A percentile compares a stretch with the other conserved stretches of the same genome.
Evolutionary conservation across 2,797 vertebrate species (phyloP).

Genomic region (Amniataba percoides): DNA sequence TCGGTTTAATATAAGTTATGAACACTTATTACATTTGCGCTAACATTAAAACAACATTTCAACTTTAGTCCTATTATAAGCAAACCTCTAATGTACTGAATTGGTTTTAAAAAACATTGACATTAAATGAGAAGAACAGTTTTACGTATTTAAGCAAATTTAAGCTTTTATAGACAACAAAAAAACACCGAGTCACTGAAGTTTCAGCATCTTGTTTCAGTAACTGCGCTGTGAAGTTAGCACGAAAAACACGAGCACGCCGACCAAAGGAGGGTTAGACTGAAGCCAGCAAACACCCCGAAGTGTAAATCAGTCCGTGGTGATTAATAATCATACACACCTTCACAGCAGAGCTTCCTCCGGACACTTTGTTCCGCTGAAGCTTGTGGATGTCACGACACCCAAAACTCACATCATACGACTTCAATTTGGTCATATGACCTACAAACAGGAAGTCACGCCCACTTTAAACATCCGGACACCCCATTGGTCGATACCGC

Average conservation of each 20-base stretch:
- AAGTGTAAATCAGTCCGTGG: no score
- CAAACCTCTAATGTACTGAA: neutral
- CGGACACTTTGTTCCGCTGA: rapidly evolving
- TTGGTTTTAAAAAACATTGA: neutral
- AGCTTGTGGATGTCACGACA: rapidly evolving
- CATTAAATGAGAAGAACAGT: no score
- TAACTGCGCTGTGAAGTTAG: neutral
- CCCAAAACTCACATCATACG: slow-evolving; percentile 49
- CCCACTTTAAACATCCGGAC: neutral
- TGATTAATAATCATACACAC: neutral
- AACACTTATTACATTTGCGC: no score
- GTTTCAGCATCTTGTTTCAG: neutral
- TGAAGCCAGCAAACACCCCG: neutral
- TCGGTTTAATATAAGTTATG: no score
- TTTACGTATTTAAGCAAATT: neutral
- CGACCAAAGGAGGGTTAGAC: rapidly evolving
- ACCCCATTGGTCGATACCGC: slow-evolving; percentile 55
- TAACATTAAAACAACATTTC: no score
- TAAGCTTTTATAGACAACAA: neutral
- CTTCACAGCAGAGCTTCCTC: rapidly evolving
- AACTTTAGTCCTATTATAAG: neutral
- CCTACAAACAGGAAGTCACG: slow-evolving; percentile 65
- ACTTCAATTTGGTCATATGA: slow-evolving; percentile 76
- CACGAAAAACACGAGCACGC: neutral
- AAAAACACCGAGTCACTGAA: neutral